These are phyloP conservation scores for Drosophila incognita DNA, from an alignment of 2,888 invertebrate species.

Conservation along the genomic window DNA sequence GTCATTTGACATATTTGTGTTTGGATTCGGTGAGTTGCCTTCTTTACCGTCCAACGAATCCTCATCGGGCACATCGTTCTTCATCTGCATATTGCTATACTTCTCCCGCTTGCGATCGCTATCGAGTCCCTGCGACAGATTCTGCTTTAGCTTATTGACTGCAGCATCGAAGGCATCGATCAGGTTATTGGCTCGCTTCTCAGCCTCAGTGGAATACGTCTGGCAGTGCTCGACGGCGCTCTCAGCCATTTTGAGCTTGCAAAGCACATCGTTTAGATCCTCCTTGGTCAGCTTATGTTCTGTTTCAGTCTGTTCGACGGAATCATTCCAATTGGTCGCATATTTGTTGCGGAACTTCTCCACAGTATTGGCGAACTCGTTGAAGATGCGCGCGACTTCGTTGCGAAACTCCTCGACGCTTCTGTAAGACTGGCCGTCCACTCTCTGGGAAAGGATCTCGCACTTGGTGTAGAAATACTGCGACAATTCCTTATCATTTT, in stretches of 20 bases:
- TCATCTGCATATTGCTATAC: background rate
- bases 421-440: conserved; percentile 20
- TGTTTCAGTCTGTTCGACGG: background rate
- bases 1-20: background rate
- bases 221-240: conserved; percentile 17
- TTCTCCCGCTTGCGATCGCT: background rate
- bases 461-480: conserved; percentile 33
- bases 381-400: conserved; percentile 36
- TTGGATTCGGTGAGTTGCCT: background rate
- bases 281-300: background rate
- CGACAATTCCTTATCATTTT: conserved; percentile 13
- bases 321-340: background rate
- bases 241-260: background rate
- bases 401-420: conserved; percentile 41
- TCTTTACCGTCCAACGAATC: background rate
- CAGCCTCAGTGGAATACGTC: background rate
- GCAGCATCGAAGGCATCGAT: conserved; percentile 5
- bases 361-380: conserved; percentile 21
- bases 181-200: background rate
- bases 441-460: conserved; percentile 17
- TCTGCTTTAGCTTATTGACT: conserved; percentile 12
- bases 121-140: conserved; percentile 7
- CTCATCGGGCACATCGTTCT: background rate
- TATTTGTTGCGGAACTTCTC: background rate
- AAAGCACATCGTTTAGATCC: background rate